Evolutionary conservation across 2,888 invertebrate species (phyloP).

Genomic region (Tachystola acroxantha): DNA sequence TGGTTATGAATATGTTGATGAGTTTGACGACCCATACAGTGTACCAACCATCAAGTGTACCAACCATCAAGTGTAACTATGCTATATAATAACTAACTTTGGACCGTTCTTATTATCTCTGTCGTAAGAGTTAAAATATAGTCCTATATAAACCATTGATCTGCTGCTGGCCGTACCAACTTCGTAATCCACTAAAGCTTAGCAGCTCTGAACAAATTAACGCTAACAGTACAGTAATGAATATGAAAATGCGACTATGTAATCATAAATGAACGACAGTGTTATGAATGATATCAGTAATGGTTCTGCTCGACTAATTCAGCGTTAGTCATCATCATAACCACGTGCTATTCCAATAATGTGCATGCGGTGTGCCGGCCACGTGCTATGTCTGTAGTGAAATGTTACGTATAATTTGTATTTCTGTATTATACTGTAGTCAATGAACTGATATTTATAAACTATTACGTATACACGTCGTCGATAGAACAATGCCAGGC

Average conservation of each 20-base stretch:
- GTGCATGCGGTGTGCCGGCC: constrained; percentile 23
- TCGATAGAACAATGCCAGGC: not conserved
- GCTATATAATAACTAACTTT: no score
- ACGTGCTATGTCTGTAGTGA: constrained; percentile 28
- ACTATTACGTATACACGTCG: not conserved
- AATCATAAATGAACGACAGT: not conserved
- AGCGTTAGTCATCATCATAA: constrained; percentile 26
- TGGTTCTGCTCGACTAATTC: constrained; percentile 27
- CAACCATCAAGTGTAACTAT: no score
- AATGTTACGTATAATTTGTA: constrained; percentile 10
- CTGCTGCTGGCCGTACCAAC: no score
- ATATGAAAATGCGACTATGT: not conserved
- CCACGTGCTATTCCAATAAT: constrained; percentile 24
- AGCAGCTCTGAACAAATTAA: no score
- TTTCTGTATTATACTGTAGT: constrained; percentile 12
- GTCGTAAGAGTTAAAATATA: no score
- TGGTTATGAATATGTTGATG: no score
- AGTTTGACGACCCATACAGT: no score
- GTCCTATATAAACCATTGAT: no score
- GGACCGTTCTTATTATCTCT: no score
- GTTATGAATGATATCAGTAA: constrained; percentile 17
- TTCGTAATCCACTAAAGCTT: no score
- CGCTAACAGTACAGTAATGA: not conserved
- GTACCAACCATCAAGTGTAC: no score
- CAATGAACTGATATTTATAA: not conserved